phyloP scores from a whole-genome alignment of 1,140 invertebrate species.

The Drosophila kepulauana region DNA sequence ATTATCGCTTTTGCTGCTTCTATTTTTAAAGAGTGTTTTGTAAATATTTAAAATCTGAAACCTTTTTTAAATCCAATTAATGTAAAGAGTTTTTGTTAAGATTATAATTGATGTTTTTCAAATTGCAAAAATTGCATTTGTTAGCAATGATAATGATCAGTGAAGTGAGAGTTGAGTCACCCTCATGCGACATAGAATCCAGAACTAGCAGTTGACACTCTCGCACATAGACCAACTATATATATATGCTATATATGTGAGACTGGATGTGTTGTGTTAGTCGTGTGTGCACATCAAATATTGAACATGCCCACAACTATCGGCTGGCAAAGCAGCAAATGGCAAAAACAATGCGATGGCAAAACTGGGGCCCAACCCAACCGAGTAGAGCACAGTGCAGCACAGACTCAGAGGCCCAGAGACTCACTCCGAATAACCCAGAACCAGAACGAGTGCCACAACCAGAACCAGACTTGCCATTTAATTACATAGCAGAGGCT shows the following conservation, averaged over 20 bases:
- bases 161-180: conserved; percentile 44
- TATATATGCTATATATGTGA: not conserved
- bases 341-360: conserved; percentile 66
- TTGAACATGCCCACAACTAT: conserved; percentile 79
- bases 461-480: conserved; percentile 52
- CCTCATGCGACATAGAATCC: conserved; percentile 44
- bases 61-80: too few relatives aligned
- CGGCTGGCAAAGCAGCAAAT: conserved; percentile 47
- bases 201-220: conserved; percentile 29
- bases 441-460: conserved; percentile 1
- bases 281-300: conserved; percentile 65
- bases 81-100: too few relatives aligned
- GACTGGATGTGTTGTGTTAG: conserved; percentile 2
- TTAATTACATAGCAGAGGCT: conserved; percentile 64
- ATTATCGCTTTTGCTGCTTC: too few relatives aligned
- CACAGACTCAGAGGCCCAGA: not conserved
- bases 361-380: conserved; percentile 56
- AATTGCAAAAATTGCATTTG: too few relatives aligned
- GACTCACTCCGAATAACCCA: not conserved
- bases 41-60: too few relatives aligned
- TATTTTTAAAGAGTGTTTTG: too few relatives aligned
- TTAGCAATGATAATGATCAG: conserved; percentile 28
- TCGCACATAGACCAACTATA: conserved; percentile 6
- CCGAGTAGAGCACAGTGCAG: not conserved
- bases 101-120: too few relatives aligned